phyloP scores from a whole-genome alignment of 1,140 invertebrate species.

The Pseudomyrmex cubaensis region DNA sequence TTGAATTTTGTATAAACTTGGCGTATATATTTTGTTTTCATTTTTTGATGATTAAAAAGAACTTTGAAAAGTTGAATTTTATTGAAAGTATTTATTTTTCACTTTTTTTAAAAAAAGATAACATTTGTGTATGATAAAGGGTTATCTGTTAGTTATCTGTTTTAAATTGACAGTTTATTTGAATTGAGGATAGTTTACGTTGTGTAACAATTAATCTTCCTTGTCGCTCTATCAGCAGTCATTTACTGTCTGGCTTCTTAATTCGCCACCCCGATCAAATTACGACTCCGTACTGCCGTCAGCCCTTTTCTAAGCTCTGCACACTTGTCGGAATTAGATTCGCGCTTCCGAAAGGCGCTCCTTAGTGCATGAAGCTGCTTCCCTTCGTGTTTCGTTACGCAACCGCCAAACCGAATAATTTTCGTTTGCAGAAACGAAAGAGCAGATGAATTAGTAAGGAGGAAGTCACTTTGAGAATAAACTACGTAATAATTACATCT shows the following conservation, averaged over 20 bases:
- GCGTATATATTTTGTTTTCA: no score
- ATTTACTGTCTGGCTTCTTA: constrained; percentile 49
- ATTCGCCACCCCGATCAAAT: constrained; percentile 48
- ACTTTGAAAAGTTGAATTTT: no score
- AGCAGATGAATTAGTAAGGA: constrained; percentile 83
- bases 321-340: constrained; percentile 74
- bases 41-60: no score
- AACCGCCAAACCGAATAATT: constrained; percentile 70
- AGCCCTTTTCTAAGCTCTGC: constrained; percentile 17
- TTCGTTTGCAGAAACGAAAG: constrained; percentile 79
- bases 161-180: constrained; percentile 21
- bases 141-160: background rate
- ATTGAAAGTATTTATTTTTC: no score
- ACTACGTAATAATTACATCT: constrained; percentile 7
- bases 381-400: constrained; percentile 37
- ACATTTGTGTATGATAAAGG: background rate
- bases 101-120: background rate
- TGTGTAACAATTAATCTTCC: constrained; percentile 38
- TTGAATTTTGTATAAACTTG: no score
- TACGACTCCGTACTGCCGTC: constrained; percentile 31
- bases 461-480: constrained; percentile 81
- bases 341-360: constrained; percentile 75
- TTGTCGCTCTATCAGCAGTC: background rate
- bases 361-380: constrained; percentile 1
- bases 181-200: constrained; percentile 36